These are phyloP conservation scores for Xenentodon cancila DNA, from an alignment of 2,797 vertebrate genomes.

Conservation along the genomic window DNA sequence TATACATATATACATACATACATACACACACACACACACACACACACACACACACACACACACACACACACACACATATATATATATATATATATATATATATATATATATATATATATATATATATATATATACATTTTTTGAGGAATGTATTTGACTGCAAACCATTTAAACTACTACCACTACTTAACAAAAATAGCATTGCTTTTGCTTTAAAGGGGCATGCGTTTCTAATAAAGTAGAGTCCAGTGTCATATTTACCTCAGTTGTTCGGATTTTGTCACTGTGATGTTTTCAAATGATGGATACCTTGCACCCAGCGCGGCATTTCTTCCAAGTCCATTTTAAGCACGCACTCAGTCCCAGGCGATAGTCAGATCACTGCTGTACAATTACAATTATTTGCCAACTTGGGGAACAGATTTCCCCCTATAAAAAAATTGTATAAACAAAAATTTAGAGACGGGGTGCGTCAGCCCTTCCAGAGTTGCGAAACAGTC, in stretches of 20 bases:
- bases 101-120: too few species aligned
- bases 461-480: not conserved
- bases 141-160: not conserved
- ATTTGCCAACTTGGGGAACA: constrained; percentile 7
- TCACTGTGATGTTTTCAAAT: constrained; percentile 38
- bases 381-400: constrained; percentile 43
- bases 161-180: not conserved
- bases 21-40: too few species aligned
- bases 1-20: too few species aligned
- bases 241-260: constrained; percentile 30
- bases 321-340: constrained; percentile 64
- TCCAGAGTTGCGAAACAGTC: constrained; percentile 6
- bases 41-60: too few species aligned
- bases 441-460: not conserved
- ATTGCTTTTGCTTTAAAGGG: not conserved
- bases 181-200: too few species aligned
- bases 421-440: not conserved
- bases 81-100: too few species aligned
- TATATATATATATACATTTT: too few species aligned
- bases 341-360: constrained; percentile 63
- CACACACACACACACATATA: too few species aligned
- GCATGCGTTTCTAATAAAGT: not conserved
- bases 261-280: constrained; percentile 45
- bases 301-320: constrained; percentile 65
- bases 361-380: constrained; percentile 60